Evolutionary conservation across 2,113 vertebrate genomes (phyloP), one percentile per base, ranked within the genome.

Genomic region (Tiliqua scincoides): DNA sequence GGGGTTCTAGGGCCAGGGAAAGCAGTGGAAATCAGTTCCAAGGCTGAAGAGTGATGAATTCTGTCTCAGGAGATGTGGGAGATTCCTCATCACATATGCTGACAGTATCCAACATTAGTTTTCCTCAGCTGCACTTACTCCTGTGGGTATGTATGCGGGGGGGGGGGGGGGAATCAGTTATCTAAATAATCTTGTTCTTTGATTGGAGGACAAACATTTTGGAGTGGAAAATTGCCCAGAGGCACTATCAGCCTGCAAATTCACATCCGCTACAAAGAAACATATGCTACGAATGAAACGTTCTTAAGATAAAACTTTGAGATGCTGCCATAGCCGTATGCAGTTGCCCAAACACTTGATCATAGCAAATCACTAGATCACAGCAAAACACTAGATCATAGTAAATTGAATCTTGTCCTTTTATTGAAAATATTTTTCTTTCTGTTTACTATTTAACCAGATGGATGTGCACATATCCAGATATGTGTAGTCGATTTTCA

Each of bases 151-250:
- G 43, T 2, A 3, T 30, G 18, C 14, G 4, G 10, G 14, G 17
- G 2, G 27, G 43, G 48, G 27, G 48, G 30, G 30, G 43, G 43
- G 43, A 48, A 48, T 48, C 43, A 30, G 23, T 75, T 75, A 75
- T 54, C 73, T 54, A 54, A 75, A 75, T n/a, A 75, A 48, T 91
- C 88, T 84, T 93, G 89, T 86, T 91, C 78, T 83, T 1, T 1
- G 71, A 89, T 93, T 90, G 89, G 71, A 71, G 85, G 85, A 75
- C 54, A 88, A 89, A 89, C 84, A 82, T 83, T 94, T 89, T 88
- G 83, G 91, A 93, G 82, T 89, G 80, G 75, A 83, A 82, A 84
- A 48, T 65, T 32, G 20, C 20, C 71, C n/a, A 85, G n/a, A 0
- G 0, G 90, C 79, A 86, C 82, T 0, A 15, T 62, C 76, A 81